Base-by-base conservation (phyloP, 2,797 vertebrate genomes). In the Gadopsis bispinosus region DNA sequence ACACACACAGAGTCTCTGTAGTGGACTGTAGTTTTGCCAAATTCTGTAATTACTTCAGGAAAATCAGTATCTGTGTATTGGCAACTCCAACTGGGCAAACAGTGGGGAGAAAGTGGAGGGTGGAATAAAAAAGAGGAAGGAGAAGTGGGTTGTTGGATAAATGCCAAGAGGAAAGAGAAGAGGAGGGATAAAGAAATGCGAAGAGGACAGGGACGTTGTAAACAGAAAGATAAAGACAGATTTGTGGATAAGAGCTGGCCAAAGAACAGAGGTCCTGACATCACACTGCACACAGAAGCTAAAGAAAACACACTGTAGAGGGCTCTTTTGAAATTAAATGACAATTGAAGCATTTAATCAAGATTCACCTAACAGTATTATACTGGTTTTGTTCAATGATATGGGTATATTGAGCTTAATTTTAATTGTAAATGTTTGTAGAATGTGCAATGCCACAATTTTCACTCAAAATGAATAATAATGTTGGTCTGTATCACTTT, bases 1-100 rank as follows among this genome's bases (percentile, higher is more conserved):
- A 43, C 35, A 68, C 22, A 20, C 9, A 33, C 1, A 70, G 8
- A 71, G 7, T 43, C 39, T 16, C 64, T 41, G 35, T 26, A 53
- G 20, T 50, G 53, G 39, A 50, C 33, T 62, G 22, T 3, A 56
- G 33, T 39, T 41, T 51, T 59, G 58, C 61, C 61, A 73, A 63
- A 55, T 76, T 71, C 3, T 81, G 37, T 73, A 75, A 87, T 81
- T 64, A 86, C 55, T 29, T 64, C 48, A 58, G 51, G 45, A 62
- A 72, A 79, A 59, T 69, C 43, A 17, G 31, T 60, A 2, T 66
- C 35, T 47, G 22, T 45, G 75, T 53, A 47, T 10, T 65, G 65
- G 56, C 73, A 73, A 65, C 12, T 51, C 63, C 50, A 43, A 43
- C 4, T 20, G 16, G 35, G 41, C 13, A 69, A 64, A 71, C 61